Percentiles rank a stretch among this genome's conserved stretches.
Conservation (phyloP, 2,797 vertebrate genomes). For the Lithobates pipiens region DNA sequence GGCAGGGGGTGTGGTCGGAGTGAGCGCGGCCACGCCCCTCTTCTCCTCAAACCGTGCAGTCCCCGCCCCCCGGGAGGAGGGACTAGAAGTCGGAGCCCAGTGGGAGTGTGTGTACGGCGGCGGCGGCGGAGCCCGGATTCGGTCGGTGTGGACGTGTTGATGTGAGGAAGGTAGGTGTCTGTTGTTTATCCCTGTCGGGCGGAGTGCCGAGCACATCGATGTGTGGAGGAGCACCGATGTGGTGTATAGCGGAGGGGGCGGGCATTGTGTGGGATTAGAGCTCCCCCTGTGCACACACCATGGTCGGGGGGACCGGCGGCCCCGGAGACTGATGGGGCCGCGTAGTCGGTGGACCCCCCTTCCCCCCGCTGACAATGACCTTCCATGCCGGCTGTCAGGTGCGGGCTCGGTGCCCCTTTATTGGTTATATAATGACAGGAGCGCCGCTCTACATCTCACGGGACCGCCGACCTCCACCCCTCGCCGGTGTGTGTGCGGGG, state of each 20-base stretch:
- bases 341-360: no score
- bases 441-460: neutral
- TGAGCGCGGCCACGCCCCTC: neutral
- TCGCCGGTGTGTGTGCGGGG: no score
- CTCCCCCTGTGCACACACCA: neutral
- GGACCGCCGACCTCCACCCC: neutral
- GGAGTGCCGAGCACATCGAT: neutral
- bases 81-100: constrained; percentile 39
- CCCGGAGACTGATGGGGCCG: no score
- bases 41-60: neutral
- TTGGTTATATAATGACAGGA: no score
- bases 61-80: constrained; percentile 6
- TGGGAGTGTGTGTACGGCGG: constrained; percentile 34
- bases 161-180: constrained; percentile 38
- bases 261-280: neutral
- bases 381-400: no score
- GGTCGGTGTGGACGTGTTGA: constrained; percentile 41
- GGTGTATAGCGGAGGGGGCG: neutral
- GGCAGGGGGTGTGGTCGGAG: neutral
- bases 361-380: no score
- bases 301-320: no score
- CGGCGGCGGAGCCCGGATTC: constrained; percentile 17
- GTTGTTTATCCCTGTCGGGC: neutral
- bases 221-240: neutral
- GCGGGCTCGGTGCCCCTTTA: no score